Evolutionary conservation across 2,888 invertebrate species (phyloP).

Genomic region (Drosophila tanythrix): DNA sequence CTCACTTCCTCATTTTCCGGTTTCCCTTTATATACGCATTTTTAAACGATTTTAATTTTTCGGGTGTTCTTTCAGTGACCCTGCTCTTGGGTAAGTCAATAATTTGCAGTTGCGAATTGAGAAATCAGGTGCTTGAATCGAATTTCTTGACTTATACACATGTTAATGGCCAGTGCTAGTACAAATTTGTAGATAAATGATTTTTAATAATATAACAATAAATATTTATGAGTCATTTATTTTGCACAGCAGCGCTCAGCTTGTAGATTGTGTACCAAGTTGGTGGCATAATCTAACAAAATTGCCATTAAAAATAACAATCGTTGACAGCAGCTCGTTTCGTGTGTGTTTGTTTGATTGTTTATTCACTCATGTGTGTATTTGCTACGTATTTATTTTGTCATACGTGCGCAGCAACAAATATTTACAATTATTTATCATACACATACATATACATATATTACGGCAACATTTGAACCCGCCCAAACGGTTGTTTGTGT

Average conservation of each 20-base stretch:
- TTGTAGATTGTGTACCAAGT: constrained; percentile 42
- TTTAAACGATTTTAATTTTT: constrained; percentile 8
- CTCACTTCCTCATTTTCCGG: not conserved
- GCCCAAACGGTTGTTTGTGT: constrained; percentile 59
- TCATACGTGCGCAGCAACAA: constrained; percentile 63
- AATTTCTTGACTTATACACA: not conserved
- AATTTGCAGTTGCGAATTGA: not conserved
- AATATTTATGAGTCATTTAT: not conserved
- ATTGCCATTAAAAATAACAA: constrained; percentile 73
- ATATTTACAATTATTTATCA: constrained; percentile 71
- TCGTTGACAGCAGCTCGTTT: constrained; percentile 68
- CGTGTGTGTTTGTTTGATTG: constrained; percentile 27
- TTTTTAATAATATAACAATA: not conserved
- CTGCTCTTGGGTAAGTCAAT: not conserved
- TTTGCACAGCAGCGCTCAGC: constrained; percentile 1
- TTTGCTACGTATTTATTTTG: constrained; percentile 59
- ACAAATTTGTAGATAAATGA: not conserved
- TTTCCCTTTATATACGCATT: not conserved
- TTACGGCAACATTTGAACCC: constrained; percentile 44
- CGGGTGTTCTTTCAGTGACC: not conserved
- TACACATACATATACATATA: constrained; percentile 53
- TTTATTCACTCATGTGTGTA: constrained; percentile 51
- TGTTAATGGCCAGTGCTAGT: not conserved
- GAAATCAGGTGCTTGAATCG: not conserved
- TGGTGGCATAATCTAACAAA: constrained; percentile 56